Conservation (phyloP, 1,140 invertebrate species). For the Himalopsyche phryganea region DNA sequence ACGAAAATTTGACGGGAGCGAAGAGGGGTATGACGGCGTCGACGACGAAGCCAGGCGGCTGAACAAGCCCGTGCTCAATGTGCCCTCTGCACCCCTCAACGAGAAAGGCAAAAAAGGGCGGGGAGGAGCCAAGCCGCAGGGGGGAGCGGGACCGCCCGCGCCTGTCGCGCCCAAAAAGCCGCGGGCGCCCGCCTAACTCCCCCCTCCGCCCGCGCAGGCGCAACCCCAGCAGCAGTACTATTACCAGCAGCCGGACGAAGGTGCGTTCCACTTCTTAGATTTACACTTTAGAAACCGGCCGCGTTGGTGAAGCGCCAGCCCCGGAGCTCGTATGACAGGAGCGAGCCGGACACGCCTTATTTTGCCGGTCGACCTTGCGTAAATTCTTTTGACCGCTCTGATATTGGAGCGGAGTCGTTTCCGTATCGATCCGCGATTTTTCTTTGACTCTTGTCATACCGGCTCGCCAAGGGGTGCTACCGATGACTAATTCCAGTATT, state of each 20-base stretch:
- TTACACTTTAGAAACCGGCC: conserved; percentile 55
- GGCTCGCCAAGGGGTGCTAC: conserved; percentile 56
- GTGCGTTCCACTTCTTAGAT: conserved; percentile 55
- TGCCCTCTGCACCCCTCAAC: conserved; percentile 52
- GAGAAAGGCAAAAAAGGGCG: conserved; percentile 43
- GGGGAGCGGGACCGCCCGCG: conserved; percentile 37
- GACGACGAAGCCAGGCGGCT: conserved; percentile 55
- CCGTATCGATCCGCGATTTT: conserved; percentile 38
- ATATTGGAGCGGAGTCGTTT: conserved; percentile 50
- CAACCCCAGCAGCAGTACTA: conserved; percentile 51
- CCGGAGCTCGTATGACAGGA: conserved; percentile 57
- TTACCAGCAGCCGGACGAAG: conserved; percentile 55
- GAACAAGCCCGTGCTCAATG: conserved; percentile 52
- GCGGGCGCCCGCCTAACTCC: conserved; percentile 47
- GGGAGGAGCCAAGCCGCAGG: conserved; percentile 28
- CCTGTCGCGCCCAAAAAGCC: conserved; percentile 47
- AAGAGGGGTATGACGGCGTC: conserved; percentile 61
- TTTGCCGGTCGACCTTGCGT: conserved; percentile 20
- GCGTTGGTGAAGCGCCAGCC: conserved; percentile 55
- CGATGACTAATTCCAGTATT: conserved; percentile 54
- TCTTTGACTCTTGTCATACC: conserved; percentile 57
- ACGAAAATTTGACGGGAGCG: conserved; percentile 64
- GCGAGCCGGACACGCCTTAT: conserved; percentile 38
- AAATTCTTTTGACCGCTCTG: conserved; percentile 41
- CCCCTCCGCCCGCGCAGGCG: conserved; percentile 46